A percentile compares a stretch with the other conserved stretches of the same genome.
These are phyloP conservation scores for Labroides dimidiatus DNA, from an alignment of 2,797 vertebrate genomes.

Conservation along the genomic window DNA sequence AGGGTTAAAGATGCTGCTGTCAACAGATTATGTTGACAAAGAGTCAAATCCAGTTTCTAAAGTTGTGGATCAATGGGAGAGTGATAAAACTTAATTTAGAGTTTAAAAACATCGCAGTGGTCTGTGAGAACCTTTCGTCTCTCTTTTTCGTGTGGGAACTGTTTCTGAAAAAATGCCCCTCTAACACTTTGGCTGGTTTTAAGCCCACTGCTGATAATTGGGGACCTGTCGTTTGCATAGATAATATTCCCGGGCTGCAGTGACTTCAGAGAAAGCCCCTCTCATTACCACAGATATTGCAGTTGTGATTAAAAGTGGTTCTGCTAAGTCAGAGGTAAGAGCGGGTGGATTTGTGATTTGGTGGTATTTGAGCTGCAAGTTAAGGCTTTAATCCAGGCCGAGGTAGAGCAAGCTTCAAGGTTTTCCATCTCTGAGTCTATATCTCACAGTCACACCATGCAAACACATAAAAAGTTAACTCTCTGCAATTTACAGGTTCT, in stretches of 20 bases:
- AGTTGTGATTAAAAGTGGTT: constrained; percentile 49
- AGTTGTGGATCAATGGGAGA: too few relatives aligned
- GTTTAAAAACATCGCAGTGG: constrained; percentile 2
- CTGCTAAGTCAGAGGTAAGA: constrained; percentile 57
- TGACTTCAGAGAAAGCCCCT: constrained; percentile 28
- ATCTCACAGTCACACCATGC: constrained; percentile 25
- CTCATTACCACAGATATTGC: constrained; percentile 53
- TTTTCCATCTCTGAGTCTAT: constrained; percentile 29
- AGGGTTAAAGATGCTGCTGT: too few relatives aligned
- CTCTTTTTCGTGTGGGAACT: neutral
- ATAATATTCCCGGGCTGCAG: constrained; percentile 24
- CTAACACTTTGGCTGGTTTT: neutral
- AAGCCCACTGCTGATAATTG: constrained; percentile 16
- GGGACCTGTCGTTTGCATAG: constrained; percentile 37
- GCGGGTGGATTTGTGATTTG: constrained; percentile 58
- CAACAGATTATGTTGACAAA: too few relatives aligned
- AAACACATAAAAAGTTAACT: constrained; percentile 8
- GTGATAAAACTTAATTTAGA: too few relatives aligned
- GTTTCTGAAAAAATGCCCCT: constrained; percentile 13
- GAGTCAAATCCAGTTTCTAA: too few relatives aligned
- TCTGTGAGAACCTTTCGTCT: neutral
- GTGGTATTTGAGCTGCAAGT: constrained; percentile 55
- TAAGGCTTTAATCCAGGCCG: constrained; percentile 60
- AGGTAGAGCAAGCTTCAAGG: constrained; percentile 45
- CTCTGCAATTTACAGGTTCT: constrained; percentile 20